A percentile compares a stretch with the other conserved stretches of the same genome.
Conservation (phyloP, 1,140 invertebrate species). For the Trichogramma pretiosum region DNA sequence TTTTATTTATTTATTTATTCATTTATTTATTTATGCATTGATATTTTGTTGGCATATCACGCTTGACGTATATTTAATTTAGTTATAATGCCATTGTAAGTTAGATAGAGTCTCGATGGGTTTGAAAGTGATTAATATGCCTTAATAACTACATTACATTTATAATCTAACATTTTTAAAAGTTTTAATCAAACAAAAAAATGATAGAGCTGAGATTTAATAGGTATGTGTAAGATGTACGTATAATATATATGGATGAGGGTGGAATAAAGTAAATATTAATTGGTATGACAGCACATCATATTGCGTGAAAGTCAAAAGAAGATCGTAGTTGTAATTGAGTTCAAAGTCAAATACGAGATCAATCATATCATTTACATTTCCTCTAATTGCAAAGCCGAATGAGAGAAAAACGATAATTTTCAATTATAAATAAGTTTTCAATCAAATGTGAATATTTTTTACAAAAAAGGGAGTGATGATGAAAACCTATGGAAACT, state of each 20-base stretch:
- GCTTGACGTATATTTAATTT: too few species aligned
- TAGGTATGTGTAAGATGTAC: too few species aligned
- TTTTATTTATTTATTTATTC: too few species aligned
- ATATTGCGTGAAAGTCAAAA: conserved; percentile 40
- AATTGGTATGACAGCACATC: conserved; percentile 49
- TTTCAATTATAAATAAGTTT: not conserved
- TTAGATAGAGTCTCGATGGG: conserved; percentile 13
- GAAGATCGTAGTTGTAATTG: conserved; percentile 40
- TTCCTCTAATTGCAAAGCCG: not conserved
- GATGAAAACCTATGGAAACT: too few species aligned
- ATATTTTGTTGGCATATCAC: too few species aligned
- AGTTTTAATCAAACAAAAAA: too few species aligned
- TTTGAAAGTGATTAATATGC: conserved; percentile 6
- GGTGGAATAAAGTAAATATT: conserved; percentile 26
- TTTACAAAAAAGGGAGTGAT: conserved; percentile 1
- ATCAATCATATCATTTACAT: conserved; percentile 25
- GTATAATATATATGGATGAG: conserved; percentile 7
- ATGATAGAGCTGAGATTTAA: too few species aligned
- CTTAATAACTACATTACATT: conserved; percentile 6
- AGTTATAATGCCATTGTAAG: conserved; percentile 7
- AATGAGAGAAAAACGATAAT: conserved; percentile 1
- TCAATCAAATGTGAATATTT: too few species aligned
- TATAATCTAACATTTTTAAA: too few species aligned
- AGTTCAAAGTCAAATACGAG: conserved; percentile 38
- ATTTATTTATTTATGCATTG: too few species aligned